Base-by-base conservation (phyloP, 2,888 invertebrate species). In the Leptogaster cylindrica region DNA sequence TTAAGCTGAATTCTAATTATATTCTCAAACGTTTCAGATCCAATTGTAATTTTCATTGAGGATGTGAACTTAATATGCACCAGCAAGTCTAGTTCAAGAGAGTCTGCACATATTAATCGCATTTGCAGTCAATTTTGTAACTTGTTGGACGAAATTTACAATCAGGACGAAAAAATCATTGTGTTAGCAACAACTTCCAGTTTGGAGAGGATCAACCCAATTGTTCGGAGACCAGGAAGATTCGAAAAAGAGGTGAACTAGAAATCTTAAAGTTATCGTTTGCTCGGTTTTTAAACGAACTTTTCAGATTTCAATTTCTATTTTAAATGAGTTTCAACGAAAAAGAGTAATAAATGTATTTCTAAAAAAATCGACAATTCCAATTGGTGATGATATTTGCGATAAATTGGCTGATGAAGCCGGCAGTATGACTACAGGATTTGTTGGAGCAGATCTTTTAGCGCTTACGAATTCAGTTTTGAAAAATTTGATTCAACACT, bases 101-200 rank as follows among this genome's bases (percentile, higher is more conserved):
- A 80, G 10, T 67, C 81, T 10, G 71, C 75, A 1, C 81, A 81
- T 71, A 75, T 77, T n/a, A 72, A 75, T 28, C 76, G 84, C 65
- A 76, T 83, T 23, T 77, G 82, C 1, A 74, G 81, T 2, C 83
- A 84, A 72, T 73, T 87, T 5, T 74, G 83, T 52, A 72, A 75
- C 5, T 76, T 84, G 3, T 75, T 87, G 55, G 86, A 87, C 75
- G 77, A 82, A n/a, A 73, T 80, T 14, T 72, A 76, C 14, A 70
- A 73, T 2, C 39, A 27, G 2, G 39, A 69, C 5, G 72, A 73
- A 18, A 76, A 80, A 25, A 74, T 87, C 7, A 73, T 84, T 16
- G 82, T 87, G 2, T 78, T 87, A 63, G 86, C 82, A 18, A 85
- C 86, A 3, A 84, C 84, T 3, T 83, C 83, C 64, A 76, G 80